These are phyloP conservation scores for Heterotilapia buettikoferi DNA, from an alignment of 2,113 vertebrate species.

Conservation along the genomic window DNA sequence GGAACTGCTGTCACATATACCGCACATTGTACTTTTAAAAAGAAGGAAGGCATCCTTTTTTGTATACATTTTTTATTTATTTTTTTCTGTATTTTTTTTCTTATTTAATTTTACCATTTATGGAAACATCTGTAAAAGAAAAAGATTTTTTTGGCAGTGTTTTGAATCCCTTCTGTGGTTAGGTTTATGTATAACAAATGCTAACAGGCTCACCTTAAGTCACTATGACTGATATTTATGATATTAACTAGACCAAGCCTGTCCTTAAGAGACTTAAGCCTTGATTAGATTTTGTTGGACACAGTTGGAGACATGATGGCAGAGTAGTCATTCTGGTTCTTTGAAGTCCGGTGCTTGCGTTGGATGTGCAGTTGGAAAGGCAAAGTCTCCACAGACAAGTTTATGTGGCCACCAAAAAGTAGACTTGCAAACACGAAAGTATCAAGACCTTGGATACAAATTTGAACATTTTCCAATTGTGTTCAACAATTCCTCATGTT, in stretches of 20 bases:
- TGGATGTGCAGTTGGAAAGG: background rate
- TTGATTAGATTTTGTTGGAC: background rate
- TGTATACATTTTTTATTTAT: background rate
- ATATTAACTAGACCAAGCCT: background rate
- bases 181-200: background rate
- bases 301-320: background rate
- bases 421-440: background rate
- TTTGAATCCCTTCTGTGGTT: background rate
- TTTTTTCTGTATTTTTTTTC: background rate
- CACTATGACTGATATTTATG: background rate
- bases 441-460: background rate
- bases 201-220: background rate
- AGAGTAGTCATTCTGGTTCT: background rate
- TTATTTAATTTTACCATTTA: background rate
- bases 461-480: background rate
- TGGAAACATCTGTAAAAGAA: background rate
- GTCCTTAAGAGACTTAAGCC: background rate
- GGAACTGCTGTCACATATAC: background rate
- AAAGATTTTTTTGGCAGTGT: background rate
- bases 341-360: background rate
- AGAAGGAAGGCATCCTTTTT: background rate
- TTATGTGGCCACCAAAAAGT: background rate
- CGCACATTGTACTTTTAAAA: background rate
- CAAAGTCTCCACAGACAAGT: background rate
- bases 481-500: background rate